Evolutionary conservation across 2,797 vertebrate genomes (phyloP), one percentile per base, ranked within the genome.

Genomic region (Coccyzus lansbergi): DNA sequence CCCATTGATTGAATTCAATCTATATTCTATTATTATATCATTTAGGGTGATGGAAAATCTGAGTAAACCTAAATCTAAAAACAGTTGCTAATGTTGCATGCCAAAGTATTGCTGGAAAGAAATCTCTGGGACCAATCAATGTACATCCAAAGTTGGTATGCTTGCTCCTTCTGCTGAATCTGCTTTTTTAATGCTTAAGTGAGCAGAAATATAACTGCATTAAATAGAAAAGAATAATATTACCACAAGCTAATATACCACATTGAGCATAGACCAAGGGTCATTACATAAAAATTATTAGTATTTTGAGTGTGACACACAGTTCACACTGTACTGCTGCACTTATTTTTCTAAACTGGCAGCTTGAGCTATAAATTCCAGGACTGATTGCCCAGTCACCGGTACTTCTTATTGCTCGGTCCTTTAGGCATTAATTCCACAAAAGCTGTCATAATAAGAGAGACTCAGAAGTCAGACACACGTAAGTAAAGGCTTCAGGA

Each of bases 121-220:
- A 96, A 49, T 95, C 72, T 86, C 76, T 88, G 65, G 92, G 83
- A 92, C 84, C 76, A 92, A 96, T 93, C 90, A 96, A 93, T 72
- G 93, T 51, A 74, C 71, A 95, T 90, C 86, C 86, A 36, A 94
- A 95, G 75, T 58, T 72, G 90, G 80, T 83, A 86, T 48, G 70
- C 67, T 90, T 92, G 55, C 42, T 67, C 62, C 83, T 96, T 96
- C 92, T 96, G 96, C 95, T 96, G 95, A 97, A 92, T 93, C 95
- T 95, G 92, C 64, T 93, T 64, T 97, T 97, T 95, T 94, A 94
- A 83, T 96, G 91, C 93, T 95, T 94, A 97, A 96, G 93, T 80
- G 64, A 93, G 88, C 86, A 96, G 93, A 97, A 97, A 83, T 88
- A 80, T 29, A 93, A 96, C 69, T 83, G 24, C 69, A 74, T 62